Conservation (phyloP, 2,113 vertebrate species). For the Meriones unguiculatus region DNA sequence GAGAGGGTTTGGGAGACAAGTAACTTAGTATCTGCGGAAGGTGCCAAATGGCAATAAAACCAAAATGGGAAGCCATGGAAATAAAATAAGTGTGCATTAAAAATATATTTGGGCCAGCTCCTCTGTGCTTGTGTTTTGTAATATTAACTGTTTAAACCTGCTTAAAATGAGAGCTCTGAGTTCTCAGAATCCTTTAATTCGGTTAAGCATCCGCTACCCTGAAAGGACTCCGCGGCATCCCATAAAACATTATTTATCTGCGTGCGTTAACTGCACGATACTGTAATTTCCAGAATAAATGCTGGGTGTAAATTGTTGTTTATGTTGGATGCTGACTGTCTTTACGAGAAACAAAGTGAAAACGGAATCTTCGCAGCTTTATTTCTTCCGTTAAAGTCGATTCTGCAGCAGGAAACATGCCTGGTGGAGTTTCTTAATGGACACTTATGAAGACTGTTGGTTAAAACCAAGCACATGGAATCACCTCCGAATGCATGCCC, state of each 20-base stretch:
- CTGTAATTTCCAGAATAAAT: slow-evolving; percentile 91
- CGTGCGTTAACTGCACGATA: slow-evolving; percentile 88
- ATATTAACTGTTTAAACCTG: slow-evolving; percentile 86
- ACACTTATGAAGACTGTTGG: slow-evolving; percentile 84
- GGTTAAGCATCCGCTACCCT: slow-evolving; percentile 86
- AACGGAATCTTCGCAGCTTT: slow-evolving; percentile 87
- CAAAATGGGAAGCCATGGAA: slow-evolving; percentile 78
- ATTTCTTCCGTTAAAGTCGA: slow-evolving; percentile 86
- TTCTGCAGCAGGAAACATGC: slow-evolving; percentile 82
- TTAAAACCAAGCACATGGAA: slow-evolving; percentile 84
- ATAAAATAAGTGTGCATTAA: slow-evolving; percentile 83
- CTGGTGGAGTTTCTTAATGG: slow-evolving; percentile 82
- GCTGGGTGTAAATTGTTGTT: slow-evolving; percentile 90
- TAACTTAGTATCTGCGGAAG: slow-evolving; percentile 73
- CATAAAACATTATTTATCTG: slow-evolving; percentile 91
- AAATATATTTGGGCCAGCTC: slow-evolving; percentile 83
- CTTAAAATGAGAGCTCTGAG: slow-evolving; percentile 79
- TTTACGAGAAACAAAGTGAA: slow-evolving; percentile 91
- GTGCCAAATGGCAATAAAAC: slow-evolving; percentile 79
- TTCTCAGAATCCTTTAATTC: slow-evolving; percentile 86
- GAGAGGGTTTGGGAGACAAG: slow-evolving; percentile 70
- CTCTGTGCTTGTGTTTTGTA: slow-evolving; percentile 77
- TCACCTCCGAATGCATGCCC: slow-evolving; percentile 77
- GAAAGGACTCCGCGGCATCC: slow-evolving; percentile 89
- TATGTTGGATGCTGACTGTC: slow-evolving; percentile 90